phyloP scores from a whole-genome alignment of 2,113 vertebrate genomes.

The Harpagus bidentatus region DNA sequence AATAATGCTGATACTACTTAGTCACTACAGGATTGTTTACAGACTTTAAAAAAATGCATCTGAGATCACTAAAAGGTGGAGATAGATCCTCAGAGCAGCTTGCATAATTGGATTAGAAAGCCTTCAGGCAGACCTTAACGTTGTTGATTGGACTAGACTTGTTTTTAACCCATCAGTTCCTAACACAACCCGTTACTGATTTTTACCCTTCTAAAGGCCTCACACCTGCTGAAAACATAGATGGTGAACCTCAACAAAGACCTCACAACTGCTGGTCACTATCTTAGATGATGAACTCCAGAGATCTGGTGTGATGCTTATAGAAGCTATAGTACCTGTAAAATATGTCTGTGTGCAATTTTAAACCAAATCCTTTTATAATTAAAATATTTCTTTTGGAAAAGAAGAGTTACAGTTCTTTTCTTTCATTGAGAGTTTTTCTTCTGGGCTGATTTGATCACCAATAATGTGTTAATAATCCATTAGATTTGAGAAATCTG shows the following conservation, averaged over 20 bases:
- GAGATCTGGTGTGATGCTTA: background rate
- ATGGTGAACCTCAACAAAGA: background rate
- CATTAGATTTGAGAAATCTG: background rate
- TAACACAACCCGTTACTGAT: background rate
- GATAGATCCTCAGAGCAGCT: background rate
- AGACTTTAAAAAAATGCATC: background rate
- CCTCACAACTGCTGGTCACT: background rate
- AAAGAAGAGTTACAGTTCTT: background rate
- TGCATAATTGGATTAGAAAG: background rate
- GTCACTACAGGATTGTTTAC: background rate
- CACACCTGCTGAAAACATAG: background rate
- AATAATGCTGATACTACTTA: background rate
- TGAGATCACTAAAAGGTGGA: background rate
- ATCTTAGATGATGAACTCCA: background rate
- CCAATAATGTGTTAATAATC: background rate
- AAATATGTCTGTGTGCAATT: background rate
- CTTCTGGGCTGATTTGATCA: background rate
- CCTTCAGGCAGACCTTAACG: background rate
- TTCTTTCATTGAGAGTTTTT: background rate
- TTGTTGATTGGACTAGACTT: background rate
- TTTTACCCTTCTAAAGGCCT: background rate
- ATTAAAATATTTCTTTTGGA: background rate
- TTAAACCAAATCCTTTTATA: background rate
- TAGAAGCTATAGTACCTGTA: background rate
- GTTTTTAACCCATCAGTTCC: background rate